These are phyloP conservation scores for Chinchilla lanigera DNA, from an alignment of 2,113 vertebrate species.

Conservation along the genomic window DNA sequence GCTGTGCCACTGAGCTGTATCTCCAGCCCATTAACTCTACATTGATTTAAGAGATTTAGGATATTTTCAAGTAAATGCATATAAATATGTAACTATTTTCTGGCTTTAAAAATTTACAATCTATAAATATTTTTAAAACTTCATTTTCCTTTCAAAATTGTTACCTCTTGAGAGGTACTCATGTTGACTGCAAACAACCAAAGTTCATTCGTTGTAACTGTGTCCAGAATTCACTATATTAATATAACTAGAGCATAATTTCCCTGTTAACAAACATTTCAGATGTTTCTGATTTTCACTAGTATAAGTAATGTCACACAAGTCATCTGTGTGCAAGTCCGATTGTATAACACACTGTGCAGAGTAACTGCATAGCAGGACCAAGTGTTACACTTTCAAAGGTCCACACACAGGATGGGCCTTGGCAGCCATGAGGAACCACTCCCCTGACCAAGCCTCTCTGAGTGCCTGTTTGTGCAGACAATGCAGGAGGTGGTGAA, in stretches of 20 bases:
- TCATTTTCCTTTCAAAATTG: conserved; percentile 44
- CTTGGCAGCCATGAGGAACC: neutral
- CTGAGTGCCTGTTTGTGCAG: neutral
- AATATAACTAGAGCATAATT: neutral
- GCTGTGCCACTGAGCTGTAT: too few relatives aligned
- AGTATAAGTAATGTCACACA: neutral
- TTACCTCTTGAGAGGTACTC: neutral
- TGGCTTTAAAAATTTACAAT: conserved; percentile 40
- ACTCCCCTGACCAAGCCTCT: neutral
- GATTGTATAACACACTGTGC: neutral
- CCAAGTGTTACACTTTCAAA: neutral
- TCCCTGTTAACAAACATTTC: neutral
- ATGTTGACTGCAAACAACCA: neutral
- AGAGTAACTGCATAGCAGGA: neutral
- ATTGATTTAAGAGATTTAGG: conserved; percentile 10
- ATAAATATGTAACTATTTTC: neutral
- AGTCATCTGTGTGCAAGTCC: neutral
- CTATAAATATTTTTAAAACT: conserved; percentile 41
- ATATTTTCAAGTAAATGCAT: conserved; percentile 21
- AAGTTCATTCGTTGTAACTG: neutral
- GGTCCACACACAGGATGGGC: neutral
- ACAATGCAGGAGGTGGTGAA: neutral
- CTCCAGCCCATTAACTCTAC: neutral
- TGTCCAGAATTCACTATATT: neutral
- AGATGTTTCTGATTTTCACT: neutral